Evolutionary conservation across 2,888 invertebrate species (phyloP), one percentile per base, ranked within the genome.

Genomic region (Tinea semifulvella): DNA sequence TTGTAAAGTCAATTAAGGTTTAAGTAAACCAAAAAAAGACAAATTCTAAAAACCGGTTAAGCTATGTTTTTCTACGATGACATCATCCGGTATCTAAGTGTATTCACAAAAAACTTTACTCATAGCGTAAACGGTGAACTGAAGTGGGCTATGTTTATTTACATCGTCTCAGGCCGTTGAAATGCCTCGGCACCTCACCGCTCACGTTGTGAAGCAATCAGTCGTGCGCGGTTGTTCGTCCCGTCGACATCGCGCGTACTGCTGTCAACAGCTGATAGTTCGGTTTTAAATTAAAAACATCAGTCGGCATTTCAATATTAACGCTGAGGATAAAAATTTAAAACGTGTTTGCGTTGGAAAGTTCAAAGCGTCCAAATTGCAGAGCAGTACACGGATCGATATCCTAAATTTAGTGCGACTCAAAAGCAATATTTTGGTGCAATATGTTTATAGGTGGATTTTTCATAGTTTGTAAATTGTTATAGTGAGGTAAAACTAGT

Each of bases 181-280:
- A 36, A 36, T 13, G 31, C 31, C 17, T 17, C n/a, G 36, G 18
- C 36, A 36, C 36, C 16, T 36, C 36, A 18, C 31, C n/a, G 36
- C 36, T 10, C 18, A 36, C 22, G 40, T 40, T 22, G 40, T 40
- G 40, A 22, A 10, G 40, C 14, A 43, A 31, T 40, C 72, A 73
- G 76, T 76, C 71, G 76, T 69, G 71, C 70, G 76, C 71, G 65
- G 67, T 57, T 61, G 53, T 60, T 62, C 63, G 68, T 58, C 57
- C 62, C 69, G 57, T 56, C 62, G 68, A 18, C 56, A 61, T 61
- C 48, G 55, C 54, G 59, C 50, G 52, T 48, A 47, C 50, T 28
- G 44, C 54, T 53, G 50, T 47, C 4, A 64, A 66, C 76, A 77
- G 73, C 76, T 75, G 75, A 76, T 71, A 63, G 67, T 51, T 36